Evolutionary conservation across 1,140 invertebrate species (phyloP), one percentile per base, ranked within the genome.

Genomic region (Nephotettix cincticeps): DNA sequence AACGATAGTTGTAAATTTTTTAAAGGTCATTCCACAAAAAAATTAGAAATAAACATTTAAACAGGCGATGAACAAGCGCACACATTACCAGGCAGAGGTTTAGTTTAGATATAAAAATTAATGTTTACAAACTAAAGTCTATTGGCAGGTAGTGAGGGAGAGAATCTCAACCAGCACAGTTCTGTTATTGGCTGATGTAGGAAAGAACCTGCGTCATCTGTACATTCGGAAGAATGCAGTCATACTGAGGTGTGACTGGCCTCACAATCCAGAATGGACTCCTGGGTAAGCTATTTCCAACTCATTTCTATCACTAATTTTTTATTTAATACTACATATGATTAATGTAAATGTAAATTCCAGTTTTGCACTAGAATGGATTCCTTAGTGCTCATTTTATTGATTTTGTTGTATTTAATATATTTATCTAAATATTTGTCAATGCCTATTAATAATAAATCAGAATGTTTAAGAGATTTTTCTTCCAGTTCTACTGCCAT

Each of bases 151-250:
- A 73, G 86, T 95, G 19, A 84, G 90, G 2, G 92, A 95, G 76
- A 83, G 90, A 77, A 86, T 95, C 64, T 94, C 93, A 0, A 93
- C 93, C 0, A 85, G 89, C 0, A 94, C 92, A 0, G 83, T 93
- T 14, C 79, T 95, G 28, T 81, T 94, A n/a, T 81, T 94, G 23
- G 90, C 88, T 0, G 83, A 84, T 40, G 86, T 85, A 0, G 87
- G 87, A 1, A 86, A 86, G 68, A 87, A 87, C 72, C 81, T 96
- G 25, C 81, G 83, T 32, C 83, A 83, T 36, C 81, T 95, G 0
- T 84, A 89, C 68, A 87, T 95, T 0, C 80, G 93, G 51, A 82
- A 88, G 47, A 93, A 93, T 78, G 91, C 87, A 0, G 84, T 92
- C 3, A 84, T 93, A 40, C 82, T 90, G 65, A 84, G 87, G 71